Conservation (phyloP, 2,797 vertebrate species). For the Enteromius afrohamiltoni region DNA sequence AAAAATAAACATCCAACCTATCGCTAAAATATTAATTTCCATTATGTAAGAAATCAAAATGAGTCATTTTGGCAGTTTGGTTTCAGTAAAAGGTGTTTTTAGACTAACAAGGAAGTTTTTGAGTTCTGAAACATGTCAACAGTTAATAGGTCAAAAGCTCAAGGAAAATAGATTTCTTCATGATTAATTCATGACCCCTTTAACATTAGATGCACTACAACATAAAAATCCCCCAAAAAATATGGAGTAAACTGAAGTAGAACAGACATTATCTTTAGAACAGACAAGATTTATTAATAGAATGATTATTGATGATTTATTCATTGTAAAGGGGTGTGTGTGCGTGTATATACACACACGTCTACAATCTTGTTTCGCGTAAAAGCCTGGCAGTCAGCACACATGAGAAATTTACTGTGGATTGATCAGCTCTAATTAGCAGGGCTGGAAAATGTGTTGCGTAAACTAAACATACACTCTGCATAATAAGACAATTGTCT, state of each 20-base stretch:
- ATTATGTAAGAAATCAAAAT: not conserved
- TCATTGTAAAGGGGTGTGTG: not conserved
- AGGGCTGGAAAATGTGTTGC: conserved; percentile 53
- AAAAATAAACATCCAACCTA: not conserved
- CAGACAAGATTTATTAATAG: not conserved
- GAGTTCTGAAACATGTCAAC: not conserved
- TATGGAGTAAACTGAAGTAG: not conserved
- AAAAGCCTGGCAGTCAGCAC: conserved; percentile 53
- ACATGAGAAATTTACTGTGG: conserved; percentile 26
- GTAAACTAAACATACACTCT: conserved; percentile 62
- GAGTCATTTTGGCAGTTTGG: not conserved
- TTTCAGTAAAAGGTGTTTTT: not conserved
- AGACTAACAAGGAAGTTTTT: not conserved
- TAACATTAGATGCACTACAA: not conserved
- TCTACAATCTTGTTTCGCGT: conserved; percentile 19
- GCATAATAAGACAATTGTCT: conserved; percentile 72
- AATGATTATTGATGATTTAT: not conserved
- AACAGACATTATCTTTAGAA: not conserved
- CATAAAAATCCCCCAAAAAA: not conserved
- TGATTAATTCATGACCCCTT: not conserved
- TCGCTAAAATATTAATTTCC: not conserved
- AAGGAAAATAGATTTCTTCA: not conserved
- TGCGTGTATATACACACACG: not conserved
- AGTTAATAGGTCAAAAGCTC: not conserved
- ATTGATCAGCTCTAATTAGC: conserved; percentile 66